phyloP scores from a whole-genome alignment of 2,113 vertebrate species.

The Taxidea taxus region DNA sequence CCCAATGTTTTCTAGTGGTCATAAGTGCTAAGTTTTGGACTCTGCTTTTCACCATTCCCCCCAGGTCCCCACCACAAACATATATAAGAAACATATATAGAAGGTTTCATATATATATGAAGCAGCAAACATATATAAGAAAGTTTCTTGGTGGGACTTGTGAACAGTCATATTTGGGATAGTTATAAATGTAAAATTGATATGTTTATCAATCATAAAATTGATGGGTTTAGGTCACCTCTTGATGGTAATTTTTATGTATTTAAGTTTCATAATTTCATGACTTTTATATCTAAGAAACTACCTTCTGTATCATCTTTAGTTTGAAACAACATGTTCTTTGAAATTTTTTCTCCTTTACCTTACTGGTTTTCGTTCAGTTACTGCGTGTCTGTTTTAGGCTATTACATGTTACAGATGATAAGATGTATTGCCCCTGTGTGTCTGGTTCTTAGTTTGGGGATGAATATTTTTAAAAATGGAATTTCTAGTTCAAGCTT shows the following conservation, averaged over 20 bases:
- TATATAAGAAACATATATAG: neutral
- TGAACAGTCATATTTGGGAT: neutral
- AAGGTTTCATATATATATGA: no score
- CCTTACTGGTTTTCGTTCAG: neutral
- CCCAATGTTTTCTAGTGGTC: neutral
- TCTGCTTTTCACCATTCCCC: neutral
- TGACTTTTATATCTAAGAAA: constrained; percentile 13
- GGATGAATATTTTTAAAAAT: neutral
- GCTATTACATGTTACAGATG: neutral
- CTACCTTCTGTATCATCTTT: neutral
- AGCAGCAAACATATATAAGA: neutral
- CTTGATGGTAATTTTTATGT: neutral
- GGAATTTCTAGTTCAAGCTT: constrained; percentile 9
- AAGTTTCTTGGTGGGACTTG: neutral
- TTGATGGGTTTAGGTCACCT: neutral
- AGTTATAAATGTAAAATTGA: neutral
- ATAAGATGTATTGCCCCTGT: neutral
- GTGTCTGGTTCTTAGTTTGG: neutral
- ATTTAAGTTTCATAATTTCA: neutral
- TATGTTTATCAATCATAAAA: neutral
- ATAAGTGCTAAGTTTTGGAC: neutral
- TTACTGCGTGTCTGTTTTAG: neutral
- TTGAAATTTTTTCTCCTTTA: neutral
- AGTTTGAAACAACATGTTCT: neutral
- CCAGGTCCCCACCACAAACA: neutral